Base-by-base conservation (phyloP, 2,888 invertebrate genomes). In the Ichneumoninae sp. region DNA sequence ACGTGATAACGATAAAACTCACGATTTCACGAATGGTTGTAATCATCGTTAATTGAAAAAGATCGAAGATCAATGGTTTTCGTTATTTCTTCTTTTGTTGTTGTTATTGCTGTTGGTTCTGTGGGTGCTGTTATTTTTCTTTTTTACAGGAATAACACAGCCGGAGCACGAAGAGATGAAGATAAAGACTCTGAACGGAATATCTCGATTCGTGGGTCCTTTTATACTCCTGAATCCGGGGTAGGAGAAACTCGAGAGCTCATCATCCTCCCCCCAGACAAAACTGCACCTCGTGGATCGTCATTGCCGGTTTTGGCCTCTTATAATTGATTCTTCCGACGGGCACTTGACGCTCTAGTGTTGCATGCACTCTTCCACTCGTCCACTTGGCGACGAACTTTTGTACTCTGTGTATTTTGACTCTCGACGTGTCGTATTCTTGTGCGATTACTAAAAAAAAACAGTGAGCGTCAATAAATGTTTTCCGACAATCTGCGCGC, bases 21-120 rank as follows among this genome's bases (percentile, higher is more conserved):
- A 84, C 84, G 19, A 82, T 84, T 82, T 82, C 75, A 30, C 68
- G 66, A 68, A 75, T 66, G 44, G 47, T 75, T 36, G 70, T 57
- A 22, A 54, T 22, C 84, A 84, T 84, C 16, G 33, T 30, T n/a
- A 0, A 33, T 7, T 33, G 62, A 30, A 10, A 5, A 30, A 8
- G 16, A 62, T 33, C 40, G 40, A 40, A 40, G 40, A 40, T 40
- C 3, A 10, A 5, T 10, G 62, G 16, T 16, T 0, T 54, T 54
- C 22, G 19, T 22, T 54, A 8, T 47, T 70, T 54, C 50, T 75
- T 82, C 76, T 82, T 76, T 82, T 71, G 5, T 30, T 4, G 30
- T 5, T 30, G 5, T 30, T 30, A 0, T 5, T 30, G 4, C 30
- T 30, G 30, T 30, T 30, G 30, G 30, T 30, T 30, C 4, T 30